These are phyloP conservation scores for Mustela nigripes DNA, from an alignment of 2,113 vertebrate genomes.

Conservation along the genomic window DNA sequence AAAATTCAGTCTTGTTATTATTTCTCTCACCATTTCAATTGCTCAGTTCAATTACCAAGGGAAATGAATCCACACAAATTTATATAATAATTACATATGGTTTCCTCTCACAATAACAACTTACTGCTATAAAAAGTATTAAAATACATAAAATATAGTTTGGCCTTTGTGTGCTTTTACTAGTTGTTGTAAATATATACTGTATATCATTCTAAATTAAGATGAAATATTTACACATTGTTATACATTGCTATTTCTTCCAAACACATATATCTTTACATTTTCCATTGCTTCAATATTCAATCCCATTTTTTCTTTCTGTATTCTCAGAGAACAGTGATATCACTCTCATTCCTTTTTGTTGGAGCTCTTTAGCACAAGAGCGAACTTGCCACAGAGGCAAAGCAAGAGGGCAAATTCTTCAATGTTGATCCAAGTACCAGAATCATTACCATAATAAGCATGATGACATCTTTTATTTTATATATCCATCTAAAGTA, in stretches of 20 bases:
- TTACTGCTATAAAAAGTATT: slow-evolving; percentile 26
- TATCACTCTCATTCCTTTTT: not conserved
- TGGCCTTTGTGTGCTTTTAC: not conserved
- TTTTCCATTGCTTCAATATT: not conserved
- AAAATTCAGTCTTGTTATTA: slow-evolving; percentile 71
- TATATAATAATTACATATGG: slow-evolving; percentile 37
- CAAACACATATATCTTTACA: not conserved
- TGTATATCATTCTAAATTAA: not conserved
- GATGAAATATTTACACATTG: not conserved
- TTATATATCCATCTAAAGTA: not conserved
- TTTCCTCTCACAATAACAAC: not conserved
- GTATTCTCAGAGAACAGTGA: not conserved
- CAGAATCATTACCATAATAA: not conserved
- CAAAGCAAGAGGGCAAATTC: not conserved
- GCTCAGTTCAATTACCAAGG: slow-evolving; percentile 59
- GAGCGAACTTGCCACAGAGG: not conserved
- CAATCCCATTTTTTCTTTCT: not conserved
- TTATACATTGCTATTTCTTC: slow-evolving; percentile 5
- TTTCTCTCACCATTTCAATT: slow-evolving; percentile 59
- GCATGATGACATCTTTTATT: not conserved
- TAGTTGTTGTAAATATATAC: not conserved
- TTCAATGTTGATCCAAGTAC: not conserved
- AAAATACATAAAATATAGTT: not conserved
- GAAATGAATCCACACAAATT: slow-evolving; percentile 53
- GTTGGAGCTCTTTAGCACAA: not conserved